Percentiles rank a stretch among this genome's conserved stretches.
Conservation (phyloP, 2,888 invertebrate species). For the Nephrotoma appendiculata region DNA sequence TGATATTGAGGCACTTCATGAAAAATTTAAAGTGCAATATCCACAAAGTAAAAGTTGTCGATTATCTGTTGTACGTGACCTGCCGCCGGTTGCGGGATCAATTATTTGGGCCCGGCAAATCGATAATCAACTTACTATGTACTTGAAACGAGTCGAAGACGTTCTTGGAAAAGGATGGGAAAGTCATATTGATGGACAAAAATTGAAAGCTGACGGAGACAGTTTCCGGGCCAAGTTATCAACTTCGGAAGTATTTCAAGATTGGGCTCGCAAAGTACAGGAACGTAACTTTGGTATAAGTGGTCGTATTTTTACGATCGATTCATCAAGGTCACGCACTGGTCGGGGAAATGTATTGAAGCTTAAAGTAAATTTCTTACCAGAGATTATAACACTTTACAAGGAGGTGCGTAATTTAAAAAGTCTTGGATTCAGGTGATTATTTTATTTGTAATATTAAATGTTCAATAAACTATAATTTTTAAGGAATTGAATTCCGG, state of each 20-base stretch:
- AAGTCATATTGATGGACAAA: constrained; percentile 96
- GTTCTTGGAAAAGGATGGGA: constrained; percentile 98
- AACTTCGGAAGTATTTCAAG: constrained; percentile 94
- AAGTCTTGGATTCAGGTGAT: constrained; percentile 71
- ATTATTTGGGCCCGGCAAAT: constrained; percentile 99
- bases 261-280: constrained; percentile 92
- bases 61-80: constrained; percentile 80
- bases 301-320: constrained; percentile 89
- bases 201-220: constrained; percentile 93
- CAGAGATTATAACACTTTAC: constrained; percentile 94
- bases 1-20: constrained; percentile 94
- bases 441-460: background rate
- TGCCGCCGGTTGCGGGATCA: constrained; percentile 94
- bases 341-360: constrained; percentile 77
- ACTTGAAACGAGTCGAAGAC: constrained; percentile 93
- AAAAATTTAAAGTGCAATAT: constrained; percentile 97
- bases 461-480: background rate
- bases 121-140: constrained; percentile 91
- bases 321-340: constrained; percentile 56
- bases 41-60: constrained; percentile 86
- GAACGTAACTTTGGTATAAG: constrained; percentile 87
- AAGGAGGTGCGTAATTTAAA: constrained; percentile 97
- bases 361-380: constrained; percentile 86
- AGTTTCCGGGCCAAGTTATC: constrained; percentile 93
- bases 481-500: background rate